phyloP scores from a whole-genome alignment of 2,797 vertebrate species.

The Arnoldichthys spilopterus region DNA sequence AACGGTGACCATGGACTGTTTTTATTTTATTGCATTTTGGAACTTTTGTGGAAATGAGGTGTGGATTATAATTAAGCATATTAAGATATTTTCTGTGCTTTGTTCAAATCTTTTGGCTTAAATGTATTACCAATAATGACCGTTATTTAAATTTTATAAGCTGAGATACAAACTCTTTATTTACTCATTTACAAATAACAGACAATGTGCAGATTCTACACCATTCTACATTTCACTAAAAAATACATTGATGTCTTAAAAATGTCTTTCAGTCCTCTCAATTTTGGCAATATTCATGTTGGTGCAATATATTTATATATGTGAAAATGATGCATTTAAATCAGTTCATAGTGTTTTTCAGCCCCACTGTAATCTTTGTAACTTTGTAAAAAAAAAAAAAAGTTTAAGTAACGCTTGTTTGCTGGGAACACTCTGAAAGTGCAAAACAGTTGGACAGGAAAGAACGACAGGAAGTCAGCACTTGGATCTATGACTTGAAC shows the following conservation, averaged over 20 bases:
- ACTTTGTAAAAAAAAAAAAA: no score
- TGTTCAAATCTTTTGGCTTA: neutral
- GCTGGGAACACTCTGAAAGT: neutral
- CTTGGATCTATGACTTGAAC: conserved; percentile 2
- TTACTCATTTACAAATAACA: no score
- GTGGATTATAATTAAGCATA: no score
- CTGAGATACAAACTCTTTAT: no score
- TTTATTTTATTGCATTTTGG: no score
- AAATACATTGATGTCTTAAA: no score
- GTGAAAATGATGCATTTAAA: neutral
- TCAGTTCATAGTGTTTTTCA: neutral
- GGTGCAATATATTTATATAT: neutral
- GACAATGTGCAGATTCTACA: no score
- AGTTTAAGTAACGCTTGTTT: no score
- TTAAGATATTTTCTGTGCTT: neutral
- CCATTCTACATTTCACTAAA: no score
- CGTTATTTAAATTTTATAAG: no score
- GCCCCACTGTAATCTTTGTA: neutral
- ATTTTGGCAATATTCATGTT: neutral
- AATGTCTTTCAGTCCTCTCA: neutral
- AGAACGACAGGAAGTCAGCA: conserved; percentile 4
- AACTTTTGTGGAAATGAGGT: no score
- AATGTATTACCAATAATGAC: neutral
- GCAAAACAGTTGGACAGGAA: conserved; percentile 20
- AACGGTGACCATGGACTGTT: no score